Evolutionary conservation across 2,888 invertebrate genomes (phyloP).

Genomic region (Amblyjoppa fuscipennis): DNA sequence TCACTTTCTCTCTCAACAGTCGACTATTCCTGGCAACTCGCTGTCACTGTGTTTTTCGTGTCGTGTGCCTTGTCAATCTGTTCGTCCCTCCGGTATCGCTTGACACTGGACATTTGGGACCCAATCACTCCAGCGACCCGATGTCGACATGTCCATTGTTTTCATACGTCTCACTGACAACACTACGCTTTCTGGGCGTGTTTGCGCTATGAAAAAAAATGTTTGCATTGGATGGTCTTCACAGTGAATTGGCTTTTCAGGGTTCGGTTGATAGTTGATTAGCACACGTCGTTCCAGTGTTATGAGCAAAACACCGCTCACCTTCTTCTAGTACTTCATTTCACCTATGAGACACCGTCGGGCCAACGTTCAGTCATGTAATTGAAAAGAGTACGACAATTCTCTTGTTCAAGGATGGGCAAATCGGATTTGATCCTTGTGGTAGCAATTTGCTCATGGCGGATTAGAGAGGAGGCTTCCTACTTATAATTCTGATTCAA

Average conservation of each 20-base stretch:
- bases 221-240: background rate
- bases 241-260: background rate
- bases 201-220: background rate
- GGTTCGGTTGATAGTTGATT: background rate
- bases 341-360: too few relatives aligned
- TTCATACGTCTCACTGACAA: background rate
- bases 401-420: slow-evolving; percentile 29
- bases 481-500: slow-evolving; percentile 51
- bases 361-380: too few relatives aligned
- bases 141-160: background rate
- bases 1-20: background rate
- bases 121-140: background rate
- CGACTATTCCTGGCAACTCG: background rate
- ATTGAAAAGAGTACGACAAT: slow-evolving; percentile 19
- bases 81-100: background rate
- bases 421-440: background rate
- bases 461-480: slow-evolving; percentile 44
- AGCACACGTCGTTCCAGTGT: too few relatives aligned
- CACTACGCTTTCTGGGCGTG: background rate
- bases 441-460: slow-evolving; percentile 40
- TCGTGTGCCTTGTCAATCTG: background rate
- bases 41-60: background rate
- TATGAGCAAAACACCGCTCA: too few relatives aligned
- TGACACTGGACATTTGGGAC: background rate
- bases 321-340: too few relatives aligned